Conservation (phyloP, 2,113 vertebrate genomes). For the Onychorhynchus coronatus region DNA sequence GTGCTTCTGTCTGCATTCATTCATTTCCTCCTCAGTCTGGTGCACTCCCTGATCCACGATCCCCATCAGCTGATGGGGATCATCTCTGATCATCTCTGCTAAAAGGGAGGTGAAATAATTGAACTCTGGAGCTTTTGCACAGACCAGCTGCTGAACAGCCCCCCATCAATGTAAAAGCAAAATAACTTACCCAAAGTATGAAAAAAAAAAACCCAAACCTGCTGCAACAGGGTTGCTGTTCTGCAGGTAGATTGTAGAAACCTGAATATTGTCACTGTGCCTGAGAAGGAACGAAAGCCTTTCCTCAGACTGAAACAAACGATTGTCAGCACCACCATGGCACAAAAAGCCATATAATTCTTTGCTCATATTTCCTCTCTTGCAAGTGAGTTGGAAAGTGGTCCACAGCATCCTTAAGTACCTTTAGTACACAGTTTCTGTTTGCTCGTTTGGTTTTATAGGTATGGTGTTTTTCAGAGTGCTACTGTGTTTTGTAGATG, state of each 20-base stretch:
- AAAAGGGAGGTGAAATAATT: neutral
- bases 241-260: neutral
- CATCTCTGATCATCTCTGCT: neutral
- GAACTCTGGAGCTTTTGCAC: neutral
- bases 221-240: neutral
- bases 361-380: neutral
- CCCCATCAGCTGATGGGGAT: neutral
- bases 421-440: neutral
- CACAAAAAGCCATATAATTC: neutral
- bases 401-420: neutral
- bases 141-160: neutral
- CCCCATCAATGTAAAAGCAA: neutral
- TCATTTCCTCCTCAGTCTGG: neutral
- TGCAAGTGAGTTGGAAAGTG: neutral
- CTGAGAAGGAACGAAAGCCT: neutral
- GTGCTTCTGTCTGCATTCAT: neutral
- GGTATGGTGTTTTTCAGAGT: neutral
- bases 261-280: neutral
- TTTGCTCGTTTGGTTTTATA: neutral
- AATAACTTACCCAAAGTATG: neutral
- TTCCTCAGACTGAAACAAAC: neutral
- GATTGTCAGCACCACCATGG: rapidly evolving
- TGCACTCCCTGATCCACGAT: neutral
- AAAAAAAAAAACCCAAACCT: neutral
- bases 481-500: neutral